A percentile compares a stretch with the other conserved stretches of the same genome.
Conservation (phyloP, 1,140 invertebrate genomes). For the Danaus plexippus region DNA sequence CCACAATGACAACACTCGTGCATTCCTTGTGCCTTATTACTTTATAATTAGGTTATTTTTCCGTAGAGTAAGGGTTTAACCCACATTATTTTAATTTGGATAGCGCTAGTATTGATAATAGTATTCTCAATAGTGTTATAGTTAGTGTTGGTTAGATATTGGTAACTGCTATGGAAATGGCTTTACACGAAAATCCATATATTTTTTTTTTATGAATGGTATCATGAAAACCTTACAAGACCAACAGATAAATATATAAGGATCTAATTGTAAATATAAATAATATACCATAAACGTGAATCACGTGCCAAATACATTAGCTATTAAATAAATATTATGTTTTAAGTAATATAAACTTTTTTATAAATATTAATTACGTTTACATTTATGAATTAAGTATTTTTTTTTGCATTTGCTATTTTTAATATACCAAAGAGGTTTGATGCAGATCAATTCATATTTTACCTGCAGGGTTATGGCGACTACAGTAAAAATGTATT, state of each 20-base stretch:
- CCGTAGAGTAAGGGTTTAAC: too few relatives aligned
- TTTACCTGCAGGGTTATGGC: conserved; percentile 14
- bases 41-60: background rate
- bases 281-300: conserved; percentile 16
- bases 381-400: background rate
- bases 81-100: too few relatives aligned
- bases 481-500: conserved; percentile 9
- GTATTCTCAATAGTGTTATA: too few relatives aligned
- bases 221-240: background rate
- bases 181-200: too few relatives aligned
- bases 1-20: conserved; percentile 26
- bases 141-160: too few relatives aligned
- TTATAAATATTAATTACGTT: too few relatives aligned
- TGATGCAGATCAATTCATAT: background rate
- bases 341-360: conserved; percentile 2
- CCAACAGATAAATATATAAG: background rate
- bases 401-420: background rate
- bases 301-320: conserved; percentile 19
- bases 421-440: background rate
- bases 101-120: too few relatives aligned
- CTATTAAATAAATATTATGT: conserved; percentile 1
- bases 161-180: too few relatives aligned
- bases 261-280: conserved; percentile 12
- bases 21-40: conserved; percentile 62
- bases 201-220: too few relatives aligned